Evolutionary conservation across 1,140 invertebrate genomes (phyloP).

Genomic region (Lasioglossum albipes): DNA sequence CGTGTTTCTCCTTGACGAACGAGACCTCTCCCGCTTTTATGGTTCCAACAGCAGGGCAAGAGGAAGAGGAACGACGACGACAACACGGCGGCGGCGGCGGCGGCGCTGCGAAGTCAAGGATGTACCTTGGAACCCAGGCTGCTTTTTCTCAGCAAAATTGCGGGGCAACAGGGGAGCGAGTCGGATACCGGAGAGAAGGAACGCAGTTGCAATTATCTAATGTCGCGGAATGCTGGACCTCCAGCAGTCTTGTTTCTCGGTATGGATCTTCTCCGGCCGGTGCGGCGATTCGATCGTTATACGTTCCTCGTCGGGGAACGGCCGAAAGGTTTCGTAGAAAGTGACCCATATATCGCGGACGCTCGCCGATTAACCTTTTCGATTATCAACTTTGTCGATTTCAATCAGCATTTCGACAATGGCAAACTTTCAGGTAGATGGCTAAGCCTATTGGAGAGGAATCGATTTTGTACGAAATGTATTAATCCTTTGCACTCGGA

Average conservation of each 20-base stretch:
- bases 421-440: no score
- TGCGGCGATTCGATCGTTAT: background rate
- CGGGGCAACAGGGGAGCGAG: background rate
- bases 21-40: conserved; percentile 51
- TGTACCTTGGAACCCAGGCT: no score
- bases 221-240: conserved; percentile 36
- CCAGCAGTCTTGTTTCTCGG: no score
- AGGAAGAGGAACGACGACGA: conserved; percentile 43
- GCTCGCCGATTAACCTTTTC: background rate
- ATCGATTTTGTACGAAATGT: no score
- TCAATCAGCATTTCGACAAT: background rate
- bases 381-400: background rate
- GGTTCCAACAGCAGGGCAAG: conserved; percentile 34
- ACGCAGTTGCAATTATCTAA: conserved; percentile 48
- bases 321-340: conserved; percentile 48
- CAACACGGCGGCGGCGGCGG: no score
- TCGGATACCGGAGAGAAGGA: background rate
- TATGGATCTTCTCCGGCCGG: no score
- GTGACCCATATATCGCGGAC: conserved; percentile 10
- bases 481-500: no score
- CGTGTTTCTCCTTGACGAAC: conserved; percentile 33
- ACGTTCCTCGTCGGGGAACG: background rate
- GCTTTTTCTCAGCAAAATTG: conserved; percentile 40
- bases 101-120: no score
- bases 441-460: no score